A percentile compares a stretch with the other conserved stretches of the same genome.
These are phyloP conservation scores for Apodemia mormo DNA, from an alignment of 2,888 invertebrate species.

Conservation along the genomic window DNA sequence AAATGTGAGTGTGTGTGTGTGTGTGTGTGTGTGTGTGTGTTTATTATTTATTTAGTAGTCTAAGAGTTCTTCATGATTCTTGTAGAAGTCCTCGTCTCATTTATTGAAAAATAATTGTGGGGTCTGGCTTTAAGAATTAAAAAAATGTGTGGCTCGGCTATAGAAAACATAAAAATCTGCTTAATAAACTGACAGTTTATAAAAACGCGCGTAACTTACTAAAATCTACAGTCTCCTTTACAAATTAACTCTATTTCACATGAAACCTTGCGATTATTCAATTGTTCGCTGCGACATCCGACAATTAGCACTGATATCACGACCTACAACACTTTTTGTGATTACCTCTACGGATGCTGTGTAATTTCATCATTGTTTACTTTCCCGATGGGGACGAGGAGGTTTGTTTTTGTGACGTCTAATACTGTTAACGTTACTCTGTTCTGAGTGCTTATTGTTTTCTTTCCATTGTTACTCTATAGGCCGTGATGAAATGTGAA, in stretches of 20 bases:
- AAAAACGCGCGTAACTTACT: not conserved
- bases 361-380: slow-evolving; percentile 63
- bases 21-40: too few species aligned
- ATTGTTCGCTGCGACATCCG: slow-evolving; percentile 8
- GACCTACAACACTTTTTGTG: slow-evolving; percentile 6
- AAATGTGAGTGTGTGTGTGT: too few species aligned
- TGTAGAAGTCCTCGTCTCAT: too few species aligned
- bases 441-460: not conserved
- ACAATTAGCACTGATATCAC: not conserved
- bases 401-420: slow-evolving; percentile 28
- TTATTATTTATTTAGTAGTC: too few species aligned
- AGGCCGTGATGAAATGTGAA: too few species aligned
- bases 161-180: not conserved
- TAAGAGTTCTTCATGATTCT: too few species aligned
- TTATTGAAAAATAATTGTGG: too few species aligned
- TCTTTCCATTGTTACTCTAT: slow-evolving; percentile 1
- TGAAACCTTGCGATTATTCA: slow-evolving; percentile 7
- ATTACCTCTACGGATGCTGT: slow-evolving; percentile 47
- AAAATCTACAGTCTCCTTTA: not conserved
- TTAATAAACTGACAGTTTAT: not conserved
- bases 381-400: slow-evolving; percentile 56
- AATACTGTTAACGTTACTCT: not conserved
- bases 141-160: too few species aligned
- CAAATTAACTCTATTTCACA: not conserved
- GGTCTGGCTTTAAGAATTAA: too few species aligned